Percentiles rank a stretch among this genome's conserved stretches.
Evolutionary conservation across 2,113 vertebrate genomes (phyloP).

Genomic region (Murina feae): DNA sequence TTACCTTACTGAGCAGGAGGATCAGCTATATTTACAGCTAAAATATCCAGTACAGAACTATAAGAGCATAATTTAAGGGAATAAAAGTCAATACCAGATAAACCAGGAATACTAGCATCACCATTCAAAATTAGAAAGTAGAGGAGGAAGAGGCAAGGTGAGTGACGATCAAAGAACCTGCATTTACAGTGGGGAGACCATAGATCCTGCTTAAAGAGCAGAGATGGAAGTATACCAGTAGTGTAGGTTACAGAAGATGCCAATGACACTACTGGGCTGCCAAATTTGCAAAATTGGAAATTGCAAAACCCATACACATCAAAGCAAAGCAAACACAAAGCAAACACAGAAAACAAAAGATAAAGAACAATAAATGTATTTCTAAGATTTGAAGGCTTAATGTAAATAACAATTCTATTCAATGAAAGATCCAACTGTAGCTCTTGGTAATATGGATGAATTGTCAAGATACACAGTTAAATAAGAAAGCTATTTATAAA

Average conservation of each 20-base stretch:
- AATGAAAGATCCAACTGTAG: neutral
- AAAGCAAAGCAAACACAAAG: neutral
- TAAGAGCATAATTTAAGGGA: neutral
- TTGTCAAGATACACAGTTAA: neutral
- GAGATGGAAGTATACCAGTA: neutral
- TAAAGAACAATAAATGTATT: neutral
- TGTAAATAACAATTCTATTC: neutral
- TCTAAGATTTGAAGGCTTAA: neutral
- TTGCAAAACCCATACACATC: neutral
- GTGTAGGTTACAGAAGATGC: neutral
- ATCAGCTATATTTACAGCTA: neutral
- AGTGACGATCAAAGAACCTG: neutral
- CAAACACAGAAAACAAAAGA: neutral
- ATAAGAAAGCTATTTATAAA: neutral
- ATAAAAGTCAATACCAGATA: neutral
- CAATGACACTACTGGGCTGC: neutral
- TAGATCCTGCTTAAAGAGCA: neutral
- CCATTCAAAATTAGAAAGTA: neutral
- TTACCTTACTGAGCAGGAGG: neutral
- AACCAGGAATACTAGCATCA: neutral
- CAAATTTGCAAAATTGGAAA: neutral
- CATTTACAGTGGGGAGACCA: neutral
- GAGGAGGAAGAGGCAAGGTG: neutral
- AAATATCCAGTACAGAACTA: neutral
- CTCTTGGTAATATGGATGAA: neutral